Percentiles rank a stretch among this genome's conserved stretches.
phyloP scores from a whole-genome alignment of 1,140 invertebrate species.

The Pteromalus puparum region DNA sequence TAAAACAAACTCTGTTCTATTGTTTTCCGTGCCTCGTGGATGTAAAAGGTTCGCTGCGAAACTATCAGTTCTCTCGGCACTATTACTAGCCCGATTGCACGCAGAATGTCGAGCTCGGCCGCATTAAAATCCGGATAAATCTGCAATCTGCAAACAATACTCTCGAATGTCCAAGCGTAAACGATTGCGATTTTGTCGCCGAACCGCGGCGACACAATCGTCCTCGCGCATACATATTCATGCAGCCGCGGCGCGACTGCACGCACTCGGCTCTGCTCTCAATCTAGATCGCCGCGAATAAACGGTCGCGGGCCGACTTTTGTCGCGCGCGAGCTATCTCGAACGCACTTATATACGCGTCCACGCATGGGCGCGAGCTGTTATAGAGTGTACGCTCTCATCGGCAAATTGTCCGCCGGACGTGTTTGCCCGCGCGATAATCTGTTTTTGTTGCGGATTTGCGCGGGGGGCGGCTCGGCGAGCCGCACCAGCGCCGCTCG shows the following conservation, averaged over 20 bases:
- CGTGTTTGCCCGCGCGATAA: slow-evolving; percentile 34
- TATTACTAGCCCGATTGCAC: background rate
- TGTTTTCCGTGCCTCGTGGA: no score
- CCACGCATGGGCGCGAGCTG: no score
- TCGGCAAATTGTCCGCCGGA: slow-evolving; percentile 18
- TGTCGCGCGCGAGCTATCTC: background rate
- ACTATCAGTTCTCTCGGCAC: background rate
- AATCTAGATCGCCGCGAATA: background rate
- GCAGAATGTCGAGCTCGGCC: background rate
- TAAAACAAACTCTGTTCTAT: no score
- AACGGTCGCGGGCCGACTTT: slow-evolving; percentile 9
- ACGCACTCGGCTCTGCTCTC: background rate
- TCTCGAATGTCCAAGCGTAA: slow-evolving; percentile 6
- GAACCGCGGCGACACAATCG: background rate
- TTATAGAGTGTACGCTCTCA: background rate
- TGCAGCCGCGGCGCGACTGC: no score
- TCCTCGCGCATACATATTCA: background rate
- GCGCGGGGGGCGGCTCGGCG: background rate
- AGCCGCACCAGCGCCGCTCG: background rate
- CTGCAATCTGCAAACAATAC: slow-evolving; percentile 40
- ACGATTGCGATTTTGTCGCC: slow-evolving; percentile 31
- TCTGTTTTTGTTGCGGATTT: slow-evolving; percentile 45
- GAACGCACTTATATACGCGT: background rate
- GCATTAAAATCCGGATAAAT: slow-evolving; percentile 32
- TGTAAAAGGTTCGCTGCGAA: no score